A percentile compares a stretch with the other conserved stretches of the same genome.
These are phyloP conservation scores for Dexiosoma caninum DNA, from an alignment of 2,888 invertebrate genomes.

Conservation along the genomic window DNA sequence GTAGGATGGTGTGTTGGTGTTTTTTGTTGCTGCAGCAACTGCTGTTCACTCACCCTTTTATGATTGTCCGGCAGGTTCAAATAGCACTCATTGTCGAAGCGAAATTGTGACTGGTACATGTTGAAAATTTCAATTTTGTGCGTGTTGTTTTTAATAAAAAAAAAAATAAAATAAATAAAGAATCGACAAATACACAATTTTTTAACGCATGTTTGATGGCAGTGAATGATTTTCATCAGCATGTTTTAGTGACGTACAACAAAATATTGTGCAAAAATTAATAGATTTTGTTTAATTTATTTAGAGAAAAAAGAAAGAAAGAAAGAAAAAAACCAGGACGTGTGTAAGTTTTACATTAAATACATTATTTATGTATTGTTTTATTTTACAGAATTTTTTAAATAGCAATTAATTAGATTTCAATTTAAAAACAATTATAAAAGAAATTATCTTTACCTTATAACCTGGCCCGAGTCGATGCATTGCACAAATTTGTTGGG, in stretches of 20 bases:
- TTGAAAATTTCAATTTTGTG: slow-evolving; percentile 32
- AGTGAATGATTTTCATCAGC: slow-evolving; percentile 50
- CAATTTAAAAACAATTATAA: not conserved
- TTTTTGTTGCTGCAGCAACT: slow-evolving; percentile 68
- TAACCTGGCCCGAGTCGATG: slow-evolving; percentile 98
- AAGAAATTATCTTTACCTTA: slow-evolving; percentile 83
- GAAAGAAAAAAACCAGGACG: slow-evolving; percentile 40
- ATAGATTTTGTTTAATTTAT: slow-evolving; percentile 22
- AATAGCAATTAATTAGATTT: not conserved
- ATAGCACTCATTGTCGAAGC: slow-evolving; percentile 99
- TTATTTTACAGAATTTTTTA: slow-evolving; percentile 11
- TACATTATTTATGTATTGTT: not conserved
- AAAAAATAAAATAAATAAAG: slow-evolving; percentile 4
- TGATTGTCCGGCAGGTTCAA: slow-evolving; percentile 98
- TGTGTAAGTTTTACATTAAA: slow-evolving; percentile 19
- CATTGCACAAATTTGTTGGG: slow-evolving; percentile 99
- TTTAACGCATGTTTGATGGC: slow-evolving; percentile 47
- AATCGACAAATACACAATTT: slow-evolving; percentile 32
- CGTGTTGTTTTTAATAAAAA: slow-evolving; percentile 5
- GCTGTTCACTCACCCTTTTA: slow-evolving; percentile 92
- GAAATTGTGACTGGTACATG: slow-evolving; percentile 94
- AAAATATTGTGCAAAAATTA: slow-evolving; percentile 13
- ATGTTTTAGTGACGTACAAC: slow-evolving; percentile 50
- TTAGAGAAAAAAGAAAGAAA: slow-evolving; percentile 40
- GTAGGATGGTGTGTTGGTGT: slow-evolving; percentile 44